Evolutionary conservation across 1,140 invertebrate species (phyloP).

Genomic region (Watersipora subatra): DNA sequence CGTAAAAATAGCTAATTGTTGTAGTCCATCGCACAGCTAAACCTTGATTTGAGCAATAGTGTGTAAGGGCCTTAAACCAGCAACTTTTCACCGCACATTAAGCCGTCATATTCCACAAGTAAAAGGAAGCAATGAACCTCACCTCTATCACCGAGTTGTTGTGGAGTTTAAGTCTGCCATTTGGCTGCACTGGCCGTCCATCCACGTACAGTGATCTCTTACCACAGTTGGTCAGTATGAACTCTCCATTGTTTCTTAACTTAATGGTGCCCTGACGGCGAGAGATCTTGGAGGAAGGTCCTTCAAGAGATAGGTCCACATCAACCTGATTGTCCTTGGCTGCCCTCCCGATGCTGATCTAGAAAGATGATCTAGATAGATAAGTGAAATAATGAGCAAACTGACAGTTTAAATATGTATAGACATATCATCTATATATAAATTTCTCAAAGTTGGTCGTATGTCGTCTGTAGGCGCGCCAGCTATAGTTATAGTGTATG

Average conservation of each 20-base stretch:
- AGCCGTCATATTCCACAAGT: no score
- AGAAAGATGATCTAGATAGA: conserved; percentile 4
- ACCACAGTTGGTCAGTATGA: conserved; percentile 85
- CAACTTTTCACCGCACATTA: no score
- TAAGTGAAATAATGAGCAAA: no score
- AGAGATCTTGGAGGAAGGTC: conserved; percentile 47
- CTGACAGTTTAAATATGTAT: no score
- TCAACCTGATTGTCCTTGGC: conserved; percentile 80
- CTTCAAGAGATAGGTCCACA: conserved; percentile 84
- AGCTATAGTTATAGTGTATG: no score
- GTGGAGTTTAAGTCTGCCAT: conserved; percentile 67
- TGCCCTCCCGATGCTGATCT: conserved; percentile 80
- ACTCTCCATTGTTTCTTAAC: conserved; percentile 78
- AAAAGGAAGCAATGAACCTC: conserved; percentile 18
- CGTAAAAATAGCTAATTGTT: no score
- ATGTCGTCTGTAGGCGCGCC: no score
- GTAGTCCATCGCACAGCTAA: no score
- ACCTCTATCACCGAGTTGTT: conserved; percentile 92
- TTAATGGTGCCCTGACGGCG: conserved; percentile 61
- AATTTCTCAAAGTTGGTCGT: no score
- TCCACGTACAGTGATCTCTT: conserved; percentile 86
- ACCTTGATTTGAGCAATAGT: no score
- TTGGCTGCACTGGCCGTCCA: conserved; percentile 68
- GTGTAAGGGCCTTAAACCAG: no score
- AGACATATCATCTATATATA: no score